Base-by-base conservation (phyloP, 2,113 vertebrate genomes). In the Lasiurus cinereus region DNA sequence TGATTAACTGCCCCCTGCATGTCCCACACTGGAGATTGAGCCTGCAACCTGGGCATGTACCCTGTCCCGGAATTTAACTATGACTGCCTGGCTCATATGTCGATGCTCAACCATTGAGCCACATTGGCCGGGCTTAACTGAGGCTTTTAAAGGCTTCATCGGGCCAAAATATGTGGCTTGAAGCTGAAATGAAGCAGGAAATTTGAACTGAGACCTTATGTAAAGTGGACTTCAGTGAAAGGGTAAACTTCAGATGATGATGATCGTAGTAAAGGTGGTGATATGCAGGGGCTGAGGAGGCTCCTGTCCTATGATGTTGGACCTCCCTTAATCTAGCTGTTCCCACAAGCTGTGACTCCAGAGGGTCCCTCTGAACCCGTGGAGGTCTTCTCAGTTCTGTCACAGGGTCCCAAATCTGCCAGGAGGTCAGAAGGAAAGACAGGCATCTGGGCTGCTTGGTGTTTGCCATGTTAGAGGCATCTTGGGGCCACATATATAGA, bases 401-500 rank as follows among this genome's bases (percentile, higher is more conserved):
- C 12, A 21, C 36, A 2, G 43, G 54, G 36, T 27, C 27, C 24
- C 77, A 33, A 50, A 27, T 33, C 78, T 87, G 64, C 86, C 84
- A 90, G 77, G 48, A 93, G 96, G 84, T 69, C 31, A 16, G 69
- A 43, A 87, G 48, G 12, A 16, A 3, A 4, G 39, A 14, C 39
- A 52, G 18, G 54, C 84, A 59, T 90, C 39, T 93, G 79, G 93
- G 93, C 69, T 69, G 69, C 85, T 97, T 96, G 95, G 79, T 72
- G 27, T 19, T 88, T 50, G 29, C 76, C 13, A 6, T 46, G 87
- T 59, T 83, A 43, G 92, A 43, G 52, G 94, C 91, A 88, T 98
- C 97, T 97, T 98, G 97, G 96, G 95, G 87, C 94, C 95, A 96
- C 67, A 19, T 62, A 94, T 91, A 64, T 88, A 31, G 88, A 89